phyloP scores from a whole-genome alignment of 2,797 vertebrate genomes.

The Pseudochaenichthys georgianus region DNA sequence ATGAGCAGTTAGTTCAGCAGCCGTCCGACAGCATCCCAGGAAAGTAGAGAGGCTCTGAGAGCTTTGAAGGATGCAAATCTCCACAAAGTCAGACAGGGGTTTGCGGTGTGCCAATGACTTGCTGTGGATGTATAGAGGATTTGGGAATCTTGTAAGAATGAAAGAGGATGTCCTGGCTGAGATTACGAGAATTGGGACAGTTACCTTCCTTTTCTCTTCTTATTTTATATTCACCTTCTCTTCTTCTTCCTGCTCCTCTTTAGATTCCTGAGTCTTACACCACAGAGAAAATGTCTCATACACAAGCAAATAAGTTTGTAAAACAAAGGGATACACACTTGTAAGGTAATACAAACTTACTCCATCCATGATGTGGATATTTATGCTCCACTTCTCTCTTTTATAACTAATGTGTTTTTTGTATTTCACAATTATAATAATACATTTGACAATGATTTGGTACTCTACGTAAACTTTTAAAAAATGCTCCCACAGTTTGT shows the following conservation, averaged over 20 bases:
- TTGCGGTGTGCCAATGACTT: slow-evolving; percentile 8
- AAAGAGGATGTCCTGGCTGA: slow-evolving; percentile 46
- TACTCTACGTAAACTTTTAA: too few species aligned
- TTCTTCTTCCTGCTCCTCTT: background rate
- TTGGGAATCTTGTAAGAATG: slow-evolving; percentile 56
- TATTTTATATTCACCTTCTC: slow-evolving; percentile 7
- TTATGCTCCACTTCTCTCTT: background rate
- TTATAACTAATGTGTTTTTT: background rate
- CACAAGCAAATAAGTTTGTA: background rate
- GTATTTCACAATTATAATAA: too few species aligned
- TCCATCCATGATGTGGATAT: background rate
- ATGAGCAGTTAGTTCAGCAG: background rate
- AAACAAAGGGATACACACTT: background rate
- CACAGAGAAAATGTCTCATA: background rate
- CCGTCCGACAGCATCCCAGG: slow-evolving; percentile 14
- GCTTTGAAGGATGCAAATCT: slow-evolving; percentile 44
- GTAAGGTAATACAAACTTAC: background rate
- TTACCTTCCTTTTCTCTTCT: slow-evolving; percentile 26
- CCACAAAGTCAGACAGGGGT: slow-evolving; percentile 29
- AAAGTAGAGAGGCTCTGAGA: slow-evolving; percentile 24
- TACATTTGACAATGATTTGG: too few species aligned
- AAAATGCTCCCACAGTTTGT: background rate
- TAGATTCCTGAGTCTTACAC: background rate
- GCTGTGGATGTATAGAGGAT: slow-evolving; percentile 55
- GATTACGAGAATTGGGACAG: slow-evolving; percentile 45